Base-by-base conservation (phyloP, 1,140 invertebrate genomes). In the Trinorchestia longiramus region DNA sequence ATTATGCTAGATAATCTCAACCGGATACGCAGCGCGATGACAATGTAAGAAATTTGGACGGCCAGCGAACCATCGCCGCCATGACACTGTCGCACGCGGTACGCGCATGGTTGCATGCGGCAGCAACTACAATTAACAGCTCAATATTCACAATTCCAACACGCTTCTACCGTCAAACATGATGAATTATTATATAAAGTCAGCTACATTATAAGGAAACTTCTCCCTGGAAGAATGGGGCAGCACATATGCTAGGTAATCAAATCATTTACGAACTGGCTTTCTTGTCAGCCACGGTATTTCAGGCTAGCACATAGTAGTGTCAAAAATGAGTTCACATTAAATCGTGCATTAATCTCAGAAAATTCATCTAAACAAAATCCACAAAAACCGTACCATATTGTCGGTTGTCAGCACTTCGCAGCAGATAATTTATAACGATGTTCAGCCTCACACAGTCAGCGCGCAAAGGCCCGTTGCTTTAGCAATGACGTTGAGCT, bases 381-480 rank as follows among this genome's bases (percentile, higher is more conserved):
- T 15, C 6, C 41, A 91, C 43, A 43, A 44, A 94, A 47, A 45
- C 41, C 92, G 92, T 94, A 94, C 92, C 92, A 94, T 94, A 19
- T 47, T 94, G 92, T n/a, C 41, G 44, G 92, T 45, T 44, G 92
- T 43, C 4, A 94, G 19, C 15, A 94, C 44, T 94, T 43, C 23
- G 4, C 43, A 94, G 92, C 43, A 94, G 44, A 45, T 45, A 40
- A n/a, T 94, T n/a, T 45, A 42, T 90, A 41, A 94, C 92, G 92
- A 94, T 94, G 92, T 40, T 94, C 92, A 45, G 43, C 41, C 92
- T 94, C 44, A 94, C 92, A 94, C 92, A 43, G 92, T 94, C 92
- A 94, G 92, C 43, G 44, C 92, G 41, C 11, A 94, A 94, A 94
- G 92, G 43, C 43, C 92, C 92, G 92, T 45, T 94, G 41, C 44